A percentile compares a stretch with the other conserved stretches of the same genome.
Evolutionary conservation across 1,140 invertebrate species (phyloP).

Genomic region (Phocides pigmalion): DNA sequence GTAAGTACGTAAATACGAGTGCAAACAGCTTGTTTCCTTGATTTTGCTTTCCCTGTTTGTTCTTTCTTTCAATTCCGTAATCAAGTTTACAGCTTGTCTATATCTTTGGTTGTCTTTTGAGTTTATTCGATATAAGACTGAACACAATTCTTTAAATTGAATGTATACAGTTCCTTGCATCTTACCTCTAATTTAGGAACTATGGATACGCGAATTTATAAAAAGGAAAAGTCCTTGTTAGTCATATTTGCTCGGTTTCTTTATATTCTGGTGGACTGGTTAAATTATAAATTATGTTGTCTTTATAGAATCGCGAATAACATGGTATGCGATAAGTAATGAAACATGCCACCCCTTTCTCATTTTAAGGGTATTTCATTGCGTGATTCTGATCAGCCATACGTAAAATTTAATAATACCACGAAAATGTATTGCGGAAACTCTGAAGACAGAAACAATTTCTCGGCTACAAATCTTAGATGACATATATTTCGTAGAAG

Average conservation of each 20-base stretch:
- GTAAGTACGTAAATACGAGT: conserved; percentile 44
- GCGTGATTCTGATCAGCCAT: conserved; percentile 49
- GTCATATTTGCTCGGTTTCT: background rate
- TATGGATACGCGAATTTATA: too few relatives aligned
- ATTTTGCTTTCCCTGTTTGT: conserved; percentile 64
- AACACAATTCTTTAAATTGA: conserved; percentile 24
- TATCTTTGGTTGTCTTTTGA: conserved; percentile 48
- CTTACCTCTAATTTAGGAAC: background rate
- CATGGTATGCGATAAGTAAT: conserved; percentile 11
- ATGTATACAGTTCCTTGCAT: conserved; percentile 5
- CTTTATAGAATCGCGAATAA: conserved; percentile 1
- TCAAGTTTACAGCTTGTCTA: conserved; percentile 63
- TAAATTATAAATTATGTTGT: background rate
- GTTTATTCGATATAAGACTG: conserved; percentile 42
- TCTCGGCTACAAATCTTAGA: conserved; percentile 65
- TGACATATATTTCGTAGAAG: conserved; percentile 59
- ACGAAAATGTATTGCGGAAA: conserved; percentile 53
- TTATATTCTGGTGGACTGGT: background rate
- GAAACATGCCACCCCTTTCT: conserved; percentile 32
- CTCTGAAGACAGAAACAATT: conserved; percentile 61
- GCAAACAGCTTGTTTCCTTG: conserved; percentile 55
- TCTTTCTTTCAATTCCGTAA: conserved; percentile 64
- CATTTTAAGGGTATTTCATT: conserved; percentile 29
- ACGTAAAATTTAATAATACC: conserved; percentile 62
- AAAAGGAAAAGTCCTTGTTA: too few relatives aligned